Evolutionary conservation across 1,140 invertebrate genomes (phyloP).

Genomic region (Eupristina koningsbergeri): DNA sequence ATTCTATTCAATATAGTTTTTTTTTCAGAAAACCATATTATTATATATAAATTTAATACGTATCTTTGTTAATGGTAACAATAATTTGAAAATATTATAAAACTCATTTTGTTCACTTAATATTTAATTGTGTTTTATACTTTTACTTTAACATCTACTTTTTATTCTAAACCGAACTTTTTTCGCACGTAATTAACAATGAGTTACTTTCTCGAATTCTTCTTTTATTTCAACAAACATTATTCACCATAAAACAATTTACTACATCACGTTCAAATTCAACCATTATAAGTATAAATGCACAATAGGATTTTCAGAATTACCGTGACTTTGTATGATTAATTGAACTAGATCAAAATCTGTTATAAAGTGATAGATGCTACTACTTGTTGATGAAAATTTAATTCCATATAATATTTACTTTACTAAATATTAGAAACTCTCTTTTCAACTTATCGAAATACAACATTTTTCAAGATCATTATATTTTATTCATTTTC

Average conservation of each 20-base stretch:
- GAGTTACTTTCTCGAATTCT: not conserved
- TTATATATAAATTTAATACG: not conserved
- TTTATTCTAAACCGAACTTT: too few relatives aligned
- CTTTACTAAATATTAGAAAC: not conserved
- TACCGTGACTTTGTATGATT: not conserved
- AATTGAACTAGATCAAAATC: conserved; percentile 10
- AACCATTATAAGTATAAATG: too few relatives aligned
- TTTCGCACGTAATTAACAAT: too few relatives aligned
- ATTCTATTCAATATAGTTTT: not conserved
- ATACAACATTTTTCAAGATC: conserved; percentile 18
- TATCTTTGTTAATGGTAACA: not conserved
- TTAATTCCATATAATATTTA: too few relatives aligned
- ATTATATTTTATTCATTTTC: not conserved
- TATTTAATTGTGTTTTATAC: too few relatives aligned
- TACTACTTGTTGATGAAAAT: conserved; percentile 20
- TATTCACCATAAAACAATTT: too few relatives aligned
- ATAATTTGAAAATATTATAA: not conserved
- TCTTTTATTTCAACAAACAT: not conserved
- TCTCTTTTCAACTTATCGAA: conserved; percentile 32
- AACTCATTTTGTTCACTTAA: not conserved
- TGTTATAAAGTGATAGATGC: not conserved
- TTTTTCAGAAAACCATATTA: not conserved
- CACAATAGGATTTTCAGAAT: not conserved
- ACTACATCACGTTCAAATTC: not conserved
- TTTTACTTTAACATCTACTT: too few relatives aligned